A percentile compares a stretch with the other conserved stretches of the same genome.
These are phyloP conservation scores for Deroptyus accipitrinus DNA, from an alignment of 2,113 vertebrate genomes.

Conservation along the genomic window DNA sequence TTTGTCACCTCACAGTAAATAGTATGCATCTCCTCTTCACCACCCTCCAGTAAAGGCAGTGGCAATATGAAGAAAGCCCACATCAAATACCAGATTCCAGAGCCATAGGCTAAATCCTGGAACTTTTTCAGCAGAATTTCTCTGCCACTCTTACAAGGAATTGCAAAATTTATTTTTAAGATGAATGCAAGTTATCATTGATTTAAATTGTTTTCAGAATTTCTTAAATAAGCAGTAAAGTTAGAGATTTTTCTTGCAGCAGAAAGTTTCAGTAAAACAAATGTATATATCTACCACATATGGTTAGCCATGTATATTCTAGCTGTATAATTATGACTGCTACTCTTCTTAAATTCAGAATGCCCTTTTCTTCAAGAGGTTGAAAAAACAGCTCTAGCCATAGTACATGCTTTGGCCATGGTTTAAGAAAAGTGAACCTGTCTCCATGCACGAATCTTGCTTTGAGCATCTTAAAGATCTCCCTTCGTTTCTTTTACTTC, in stretches of 20 bases:
- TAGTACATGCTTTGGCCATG: not conserved
- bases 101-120: not conserved
- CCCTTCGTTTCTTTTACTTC: not conserved
- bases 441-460: not conserved
- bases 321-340: not conserved
- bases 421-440: accelerated
- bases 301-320: not conserved
- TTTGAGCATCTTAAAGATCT: not conserved
- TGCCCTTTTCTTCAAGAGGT: not conserved
- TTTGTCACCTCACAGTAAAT: not conserved
- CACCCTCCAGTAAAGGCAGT: not conserved
- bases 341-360: not conserved
- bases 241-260: not conserved
- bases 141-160: not conserved
- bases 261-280: not conserved
- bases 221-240: not conserved
- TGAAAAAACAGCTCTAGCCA: not conserved
- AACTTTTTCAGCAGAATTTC: not conserved
- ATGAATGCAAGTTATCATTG: not conserved
- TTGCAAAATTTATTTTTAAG: not conserved
- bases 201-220: not conserved
- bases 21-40: not conserved
- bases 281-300: not conserved
- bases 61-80: not conserved
- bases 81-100: not conserved